Evolutionary conservation across 2,797 vertebrate genomes (phyloP).

Genomic region (Cryptoblepharus egeriae): DNA sequence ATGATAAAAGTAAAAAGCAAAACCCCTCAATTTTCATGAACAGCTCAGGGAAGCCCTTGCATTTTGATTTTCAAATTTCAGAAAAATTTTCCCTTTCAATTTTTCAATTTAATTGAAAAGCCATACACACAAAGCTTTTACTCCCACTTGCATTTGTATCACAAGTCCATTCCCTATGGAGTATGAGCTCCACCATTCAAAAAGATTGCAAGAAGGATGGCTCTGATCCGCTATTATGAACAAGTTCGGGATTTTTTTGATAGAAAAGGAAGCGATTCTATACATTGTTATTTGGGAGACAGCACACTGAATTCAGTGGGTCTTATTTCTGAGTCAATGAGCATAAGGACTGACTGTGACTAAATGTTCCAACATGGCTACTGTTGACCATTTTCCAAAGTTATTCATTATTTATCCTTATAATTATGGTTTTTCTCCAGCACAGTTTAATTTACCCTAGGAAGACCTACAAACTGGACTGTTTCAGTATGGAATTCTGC

Average conservation of each 20-base stretch:
- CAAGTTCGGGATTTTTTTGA: background rate
- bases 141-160: background rate
- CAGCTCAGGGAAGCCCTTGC: rapidly evolving
- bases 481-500: too few relatives aligned
- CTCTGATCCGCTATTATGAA: background rate
- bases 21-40: rapidly evolving
- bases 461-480: background rate
- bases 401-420: too few relatives aligned
- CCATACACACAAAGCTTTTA: background rate
- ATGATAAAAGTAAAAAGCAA: background rate
- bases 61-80: constrained; percentile 16
- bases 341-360: background rate
- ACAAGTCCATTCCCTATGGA: too few relatives aligned
- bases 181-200: background rate
- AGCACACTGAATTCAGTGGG: background rate
- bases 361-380: background rate
- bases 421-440: too few relatives aligned
- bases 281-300: background rate
- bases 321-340: too few relatives aligned
- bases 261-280: background rate
- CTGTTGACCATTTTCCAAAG: background rate
- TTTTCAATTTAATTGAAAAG: constrained; percentile 28
- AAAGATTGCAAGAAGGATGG: background rate
- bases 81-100: background rate
- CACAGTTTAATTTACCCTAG: constrained; percentile 30